These are phyloP conservation scores for Phasia obesa DNA, from an alignment of 2,888 invertebrate genomes.

Conservation along the genomic window DNA sequence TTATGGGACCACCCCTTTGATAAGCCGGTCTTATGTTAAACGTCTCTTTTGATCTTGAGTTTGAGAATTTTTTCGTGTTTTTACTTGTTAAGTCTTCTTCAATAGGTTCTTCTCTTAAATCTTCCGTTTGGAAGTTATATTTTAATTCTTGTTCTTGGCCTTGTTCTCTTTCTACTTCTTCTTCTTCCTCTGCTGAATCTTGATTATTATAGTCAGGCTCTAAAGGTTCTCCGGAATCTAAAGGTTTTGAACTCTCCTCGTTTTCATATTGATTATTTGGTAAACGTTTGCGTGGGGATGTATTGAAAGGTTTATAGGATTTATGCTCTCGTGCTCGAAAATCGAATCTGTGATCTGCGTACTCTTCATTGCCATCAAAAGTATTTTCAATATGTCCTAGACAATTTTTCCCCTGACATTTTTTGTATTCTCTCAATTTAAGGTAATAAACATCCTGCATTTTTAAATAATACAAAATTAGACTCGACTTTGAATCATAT, in stretches of 20 bases:
- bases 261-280: not conserved
- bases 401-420: conserved; percentile 74
- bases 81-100: conserved; percentile 13
- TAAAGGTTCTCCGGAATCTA: not conserved
- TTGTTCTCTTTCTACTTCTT: conserved; percentile 64
- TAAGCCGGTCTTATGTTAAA: conserved; percentile 20
- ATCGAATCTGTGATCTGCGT: conserved; percentile 15
- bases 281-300: not conserved
- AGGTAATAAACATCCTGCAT: conserved; percentile 29
- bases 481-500: not conserved
- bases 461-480: conserved; percentile 1
- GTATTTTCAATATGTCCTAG: conserved; percentile 71
- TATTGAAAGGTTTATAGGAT: too few relatives aligned
- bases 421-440: conserved; percentile 58
- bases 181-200: conserved; percentile 1
- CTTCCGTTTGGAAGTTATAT: conserved; percentile 36
- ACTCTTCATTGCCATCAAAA: conserved; percentile 76
- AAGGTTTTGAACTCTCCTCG: not conserved
- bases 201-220: not conserved
- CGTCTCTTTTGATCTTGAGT: conserved; percentile 3
- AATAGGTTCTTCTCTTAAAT: conserved; percentile 35
- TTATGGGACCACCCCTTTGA: conserved; percentile 6
- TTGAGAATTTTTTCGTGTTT: not conserved
- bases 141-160: conserved; percentile 58
- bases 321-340: not conserved